Conservation (phyloP, 2,797 vertebrate genomes). For the Sandelia bainsii region DNA sequence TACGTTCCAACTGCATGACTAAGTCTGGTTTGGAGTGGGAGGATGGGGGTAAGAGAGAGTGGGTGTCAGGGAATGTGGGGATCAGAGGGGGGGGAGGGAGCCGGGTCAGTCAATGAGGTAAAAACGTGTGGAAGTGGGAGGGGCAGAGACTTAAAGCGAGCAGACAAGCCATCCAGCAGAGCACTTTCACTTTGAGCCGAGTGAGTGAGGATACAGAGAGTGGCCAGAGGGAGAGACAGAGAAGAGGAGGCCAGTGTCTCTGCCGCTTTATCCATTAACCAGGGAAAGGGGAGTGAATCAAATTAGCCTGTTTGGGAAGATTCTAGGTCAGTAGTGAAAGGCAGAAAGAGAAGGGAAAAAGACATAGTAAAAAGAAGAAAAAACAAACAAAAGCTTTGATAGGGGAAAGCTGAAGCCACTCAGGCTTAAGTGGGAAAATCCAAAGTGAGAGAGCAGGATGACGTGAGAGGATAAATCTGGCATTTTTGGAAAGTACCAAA, state of each 20-base stretch:
- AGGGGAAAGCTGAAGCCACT: constrained; percentile 66
- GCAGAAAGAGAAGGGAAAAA: constrained; percentile 43
- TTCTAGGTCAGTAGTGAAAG: constrained; percentile 72
- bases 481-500: constrained; percentile 79
- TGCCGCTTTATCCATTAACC: constrained; percentile 70
- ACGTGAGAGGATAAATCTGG: constrained; percentile 69
- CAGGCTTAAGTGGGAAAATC: constrained; percentile 77
- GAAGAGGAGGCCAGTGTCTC: constrained; percentile 64
- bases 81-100: constrained; percentile 69
- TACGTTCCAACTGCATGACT: constrained; percentile 82
- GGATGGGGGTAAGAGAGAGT: constrained; percentile 48
- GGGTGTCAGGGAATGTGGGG: constrained; percentile 76
- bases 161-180: constrained; percentile 67
- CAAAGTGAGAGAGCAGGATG: constrained; percentile 75
- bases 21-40: constrained; percentile 64
- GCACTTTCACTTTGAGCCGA: constrained; percentile 85
- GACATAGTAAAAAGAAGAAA: constrained; percentile 37
- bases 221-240: constrained; percentile 64
- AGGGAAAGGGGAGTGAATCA: constrained; percentile 58
- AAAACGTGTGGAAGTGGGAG: constrained; percentile 80
- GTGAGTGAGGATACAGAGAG: constrained; percentile 66
- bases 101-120: constrained; percentile 80
- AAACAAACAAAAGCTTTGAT: constrained; percentile 62
- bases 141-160: constrained; percentile 79
- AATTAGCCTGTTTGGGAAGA: constrained; percentile 60